Evolutionary conservation across 1,140 invertebrate genomes (phyloP).

Genomic region (Diorhabda elongata): DNA sequence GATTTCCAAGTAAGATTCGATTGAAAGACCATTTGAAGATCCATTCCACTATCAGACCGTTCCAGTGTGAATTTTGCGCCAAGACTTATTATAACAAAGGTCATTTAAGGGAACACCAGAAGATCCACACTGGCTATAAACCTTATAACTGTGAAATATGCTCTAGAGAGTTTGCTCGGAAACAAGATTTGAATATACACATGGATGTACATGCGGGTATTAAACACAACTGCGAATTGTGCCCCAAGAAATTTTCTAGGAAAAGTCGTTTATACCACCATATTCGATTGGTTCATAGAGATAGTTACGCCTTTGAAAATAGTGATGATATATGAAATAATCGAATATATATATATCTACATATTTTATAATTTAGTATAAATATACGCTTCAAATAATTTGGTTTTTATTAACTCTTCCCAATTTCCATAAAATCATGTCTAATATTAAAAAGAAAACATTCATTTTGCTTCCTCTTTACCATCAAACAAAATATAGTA

Average conservation of each 20-base stretch:
- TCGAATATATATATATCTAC: no score
- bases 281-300: background rate
- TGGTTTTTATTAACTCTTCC: no score
- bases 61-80: background rate
- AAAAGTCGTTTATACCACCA: background rate
- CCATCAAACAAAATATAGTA: no score
- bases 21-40: background rate
- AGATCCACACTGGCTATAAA: background rate
- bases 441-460: no score
- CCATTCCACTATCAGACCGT: background rate
- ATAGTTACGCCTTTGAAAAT: background rate
- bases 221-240: background rate
- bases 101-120: background rate
- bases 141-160: background rate
- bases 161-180: background rate
- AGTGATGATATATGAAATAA: no score
- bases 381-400: no score
- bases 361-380: no score
- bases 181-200: background rate
- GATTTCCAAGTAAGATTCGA: background rate
- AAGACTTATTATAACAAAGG: background rate
- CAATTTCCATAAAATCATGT: no score
- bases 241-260: background rate
- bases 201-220: background rate
- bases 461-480: no score